Evolutionary conservation across 2,888 invertebrate genomes (phyloP), one percentile per base, ranked within the genome.

Genomic region (Erebia palarica): DNA sequence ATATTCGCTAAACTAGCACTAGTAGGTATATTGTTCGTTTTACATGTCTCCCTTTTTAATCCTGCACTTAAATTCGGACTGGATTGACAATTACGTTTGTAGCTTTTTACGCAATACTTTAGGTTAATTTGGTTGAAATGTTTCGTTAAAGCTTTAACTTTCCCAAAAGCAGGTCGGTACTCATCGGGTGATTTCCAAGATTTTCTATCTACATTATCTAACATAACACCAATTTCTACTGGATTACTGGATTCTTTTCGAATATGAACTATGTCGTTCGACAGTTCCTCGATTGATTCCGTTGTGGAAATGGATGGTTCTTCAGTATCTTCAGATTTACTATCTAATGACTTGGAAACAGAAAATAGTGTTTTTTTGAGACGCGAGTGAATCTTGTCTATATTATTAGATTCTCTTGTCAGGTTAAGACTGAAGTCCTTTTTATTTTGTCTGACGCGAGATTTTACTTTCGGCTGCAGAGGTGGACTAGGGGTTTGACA

Each of bases 101-200:
- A 91, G 74, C 76, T 89, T 79, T 86, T 89, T 10, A 88, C 88
- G 75, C 91, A 87, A 76, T 93, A 92, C 55, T 76, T 88, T 42
- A 94, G 82, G 78, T 93, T 91, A 42, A 93, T 92, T 76, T 90
- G 85, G 77, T 95, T 94, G 77, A 96, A 97, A 84, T 95, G 96
- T 81, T 95, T 95, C 0, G 96, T 94, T 72, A 97, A 88, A 57
- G 95, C 96, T 71, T 95, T 96, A 0, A 96, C 96, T 84, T 95
- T 94, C 1, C 96, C 96, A 71, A 94, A 94, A 0, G 96, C 95
- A 21, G 96, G 94, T 70, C 96, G 88, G 67, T 95, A 95, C 78
- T 96, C 95, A 77, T 96, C 95, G 0, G 96, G 96, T 0, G 96
- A 96, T 79, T 94, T 95, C 96, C 96, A 96, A 21, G 95, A 95